phyloP scores from a whole-genome alignment of 2,797 vertebrate species.

The Schizopygopsis pylzovi region DNA sequence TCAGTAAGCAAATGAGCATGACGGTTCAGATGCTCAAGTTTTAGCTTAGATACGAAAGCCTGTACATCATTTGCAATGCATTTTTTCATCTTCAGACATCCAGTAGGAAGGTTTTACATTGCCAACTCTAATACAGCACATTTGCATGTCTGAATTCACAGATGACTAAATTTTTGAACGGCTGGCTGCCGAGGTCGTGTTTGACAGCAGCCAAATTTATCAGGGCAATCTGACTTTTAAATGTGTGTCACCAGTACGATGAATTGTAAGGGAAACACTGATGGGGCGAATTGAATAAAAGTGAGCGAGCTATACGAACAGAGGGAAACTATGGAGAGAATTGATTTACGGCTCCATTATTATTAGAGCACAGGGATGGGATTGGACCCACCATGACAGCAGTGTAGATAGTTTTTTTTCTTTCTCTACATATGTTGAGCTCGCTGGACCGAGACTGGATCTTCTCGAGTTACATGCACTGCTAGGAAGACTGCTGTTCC shows the following conservation, averaged over 20 bases:
- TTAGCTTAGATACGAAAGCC: slow-evolving; percentile 19
- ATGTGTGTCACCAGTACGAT: slow-evolving; percentile 50
- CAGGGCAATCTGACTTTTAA: slow-evolving; percentile 61
- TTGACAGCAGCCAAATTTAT: slow-evolving; percentile 61
- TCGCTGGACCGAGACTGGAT: slow-evolving; percentile 49
- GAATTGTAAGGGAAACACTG: slow-evolving; percentile 58
- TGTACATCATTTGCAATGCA: slow-evolving; percentile 44
- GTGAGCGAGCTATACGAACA: slow-evolving; percentile 39
- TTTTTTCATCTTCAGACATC: slow-evolving; percentile 48
- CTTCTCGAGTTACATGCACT: slow-evolving; percentile 54
- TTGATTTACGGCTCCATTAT: slow-evolving; percentile 61
- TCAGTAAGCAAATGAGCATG: slow-evolving; percentile 28
- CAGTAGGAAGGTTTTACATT: slow-evolving; percentile 50
- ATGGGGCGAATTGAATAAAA: slow-evolving; percentile 58
- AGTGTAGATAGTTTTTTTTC: slow-evolving; percentile 38
- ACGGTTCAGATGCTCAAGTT: slow-evolving; percentile 37
- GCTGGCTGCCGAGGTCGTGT: slow-evolving; percentile 48
- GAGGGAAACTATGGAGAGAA: slow-evolving; percentile 44
- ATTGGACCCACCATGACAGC: slow-evolving; percentile 46
- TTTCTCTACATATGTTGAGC: slow-evolving; percentile 53
- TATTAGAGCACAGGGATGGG: slow-evolving; percentile 52
- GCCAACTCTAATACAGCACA: slow-evolving; percentile 45
- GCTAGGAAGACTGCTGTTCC: slow-evolving; percentile 49
- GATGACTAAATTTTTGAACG: slow-evolving; percentile 56
- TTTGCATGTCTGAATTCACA: slow-evolving; percentile 62